These are phyloP conservation scores for Chrosomus eos DNA, from an alignment of 2,797 vertebrate genomes.

Conservation along the genomic window DNA sequence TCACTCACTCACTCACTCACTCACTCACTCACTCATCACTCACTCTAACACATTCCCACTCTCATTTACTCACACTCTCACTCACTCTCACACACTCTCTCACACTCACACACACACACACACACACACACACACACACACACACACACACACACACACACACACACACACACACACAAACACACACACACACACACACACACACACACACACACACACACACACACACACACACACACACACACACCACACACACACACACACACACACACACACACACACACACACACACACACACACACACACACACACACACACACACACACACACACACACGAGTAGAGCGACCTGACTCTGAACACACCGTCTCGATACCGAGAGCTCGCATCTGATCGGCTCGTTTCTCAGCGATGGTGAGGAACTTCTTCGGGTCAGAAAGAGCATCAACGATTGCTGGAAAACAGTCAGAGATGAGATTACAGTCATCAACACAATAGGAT, in stretches of 20 bases:
- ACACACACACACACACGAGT: background rate
- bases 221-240: background rate
- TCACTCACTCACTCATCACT: no score
- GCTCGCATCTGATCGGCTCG: slow-evolving; percentile 99
- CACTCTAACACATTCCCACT: no score
- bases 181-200: background rate
- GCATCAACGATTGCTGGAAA: slow-evolving; percentile 93
- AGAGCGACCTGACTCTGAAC: slow-evolving; percentile 48
- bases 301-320: background rate
- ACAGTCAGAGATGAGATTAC: slow-evolving; percentile 21
- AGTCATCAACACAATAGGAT: background rate
- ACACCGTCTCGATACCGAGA: slow-evolving; percentile 96
- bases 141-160: background rate
- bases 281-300: no score
- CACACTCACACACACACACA: background rate
- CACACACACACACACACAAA: background rate
- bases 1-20: background rate
- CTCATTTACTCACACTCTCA: background rate
- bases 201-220: background rate
- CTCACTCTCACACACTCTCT: background rate
- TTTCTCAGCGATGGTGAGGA: slow-evolving; percentile 98
- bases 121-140: no score
- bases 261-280: background rate
- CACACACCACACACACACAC: background rate
- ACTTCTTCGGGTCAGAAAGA: slow-evolving; percentile 98